These are phyloP conservation scores for Myotis pilosus DNA, from an alignment of 2,797 vertebrate genomes.

Conservation along the genomic window DNA sequence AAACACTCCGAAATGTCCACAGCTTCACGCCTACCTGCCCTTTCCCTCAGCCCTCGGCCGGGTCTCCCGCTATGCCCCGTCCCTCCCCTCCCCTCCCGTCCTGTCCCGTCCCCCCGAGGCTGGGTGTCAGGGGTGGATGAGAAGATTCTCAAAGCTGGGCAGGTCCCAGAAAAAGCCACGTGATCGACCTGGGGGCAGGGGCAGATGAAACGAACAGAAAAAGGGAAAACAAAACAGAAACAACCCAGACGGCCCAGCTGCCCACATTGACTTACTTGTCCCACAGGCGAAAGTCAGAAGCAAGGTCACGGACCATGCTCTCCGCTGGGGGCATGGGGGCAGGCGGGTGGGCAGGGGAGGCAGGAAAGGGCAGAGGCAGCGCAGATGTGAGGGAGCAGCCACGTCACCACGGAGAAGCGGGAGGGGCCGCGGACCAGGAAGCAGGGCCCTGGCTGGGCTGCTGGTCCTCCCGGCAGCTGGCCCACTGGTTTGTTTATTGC, in stretches of 20 bases:
- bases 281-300: slow-evolving; percentile 75
- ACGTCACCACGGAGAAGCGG: slow-evolving; percentile 14
- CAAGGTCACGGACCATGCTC: slow-evolving; percentile 76
- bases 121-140: slow-evolving; percentile 6
- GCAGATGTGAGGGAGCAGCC: background rate
- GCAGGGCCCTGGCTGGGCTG: background rate
- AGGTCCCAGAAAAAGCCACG: slow-evolving; percentile 73
- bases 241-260: slow-evolving; percentile 54
- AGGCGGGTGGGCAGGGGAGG: slow-evolving; percentile 31
- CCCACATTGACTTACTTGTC: slow-evolving; percentile 66
- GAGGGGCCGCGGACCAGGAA: background rate
- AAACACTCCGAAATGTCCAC: slow-evolving; percentile 80
- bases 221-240: background rate
- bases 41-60: slow-evolving; percentile 62
- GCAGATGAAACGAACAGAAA: slow-evolving; percentile 43
- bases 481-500: slow-evolving; percentile 63
- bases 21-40: slow-evolving; percentile 69
- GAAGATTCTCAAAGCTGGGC: slow-evolving; percentile 68
- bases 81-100: background rate
- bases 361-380: background rate
- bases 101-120: slow-evolving; percentile 3
- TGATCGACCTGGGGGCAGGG: slow-evolving; percentile 11
- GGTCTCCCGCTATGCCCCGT: slow-evolving; percentile 3
- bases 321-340: slow-evolving; percentile 54
- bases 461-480: background rate